A percentile compares a stretch with the other conserved stretches of the same genome.
Conservation (phyloP, 1,140 invertebrate genomes). For the Hestina assimilis region DNA sequence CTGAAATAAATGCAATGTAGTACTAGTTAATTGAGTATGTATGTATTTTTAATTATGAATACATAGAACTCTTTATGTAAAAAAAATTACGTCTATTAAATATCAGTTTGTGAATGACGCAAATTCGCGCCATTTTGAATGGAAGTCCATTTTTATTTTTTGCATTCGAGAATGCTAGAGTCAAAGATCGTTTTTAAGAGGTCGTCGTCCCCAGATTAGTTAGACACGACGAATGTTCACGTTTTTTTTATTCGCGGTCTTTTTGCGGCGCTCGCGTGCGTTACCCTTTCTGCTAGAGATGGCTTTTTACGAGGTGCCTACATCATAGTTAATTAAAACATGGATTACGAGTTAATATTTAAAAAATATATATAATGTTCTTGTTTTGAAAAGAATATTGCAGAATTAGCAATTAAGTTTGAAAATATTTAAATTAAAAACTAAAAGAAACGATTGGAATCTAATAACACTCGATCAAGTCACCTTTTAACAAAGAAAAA, state of each 20-base stretch:
- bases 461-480: too few species aligned
- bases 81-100: conserved; percentile 1
- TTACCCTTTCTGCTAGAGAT: conserved; percentile 44
- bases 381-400: too few species aligned
- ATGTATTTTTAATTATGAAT: not conserved
- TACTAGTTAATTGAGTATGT: too few species aligned
- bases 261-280: conserved; percentile 58
- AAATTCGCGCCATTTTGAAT: conserved; percentile 28
- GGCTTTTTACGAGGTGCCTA: not conserved
- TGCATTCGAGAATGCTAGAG: conserved; percentile 34
- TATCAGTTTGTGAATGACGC: conserved; percentile 12
- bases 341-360: not conserved
- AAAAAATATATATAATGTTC: not conserved
- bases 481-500: too few species aligned
- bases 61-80: too few species aligned
- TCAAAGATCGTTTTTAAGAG: conserved; percentile 59
- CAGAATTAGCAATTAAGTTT: too few species aligned
- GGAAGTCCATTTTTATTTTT: conserved; percentile 43
- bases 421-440: too few species aligned
- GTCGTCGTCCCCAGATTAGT: conserved; percentile 60
- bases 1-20: too few species aligned
- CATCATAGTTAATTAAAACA: not conserved
- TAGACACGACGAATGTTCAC: conserved; percentile 52
- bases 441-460: too few species aligned
- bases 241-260: conserved; percentile 54